Evolutionary conservation across 2,888 invertebrate species (phyloP).

Genomic region (Lysandra coridon): DNA sequence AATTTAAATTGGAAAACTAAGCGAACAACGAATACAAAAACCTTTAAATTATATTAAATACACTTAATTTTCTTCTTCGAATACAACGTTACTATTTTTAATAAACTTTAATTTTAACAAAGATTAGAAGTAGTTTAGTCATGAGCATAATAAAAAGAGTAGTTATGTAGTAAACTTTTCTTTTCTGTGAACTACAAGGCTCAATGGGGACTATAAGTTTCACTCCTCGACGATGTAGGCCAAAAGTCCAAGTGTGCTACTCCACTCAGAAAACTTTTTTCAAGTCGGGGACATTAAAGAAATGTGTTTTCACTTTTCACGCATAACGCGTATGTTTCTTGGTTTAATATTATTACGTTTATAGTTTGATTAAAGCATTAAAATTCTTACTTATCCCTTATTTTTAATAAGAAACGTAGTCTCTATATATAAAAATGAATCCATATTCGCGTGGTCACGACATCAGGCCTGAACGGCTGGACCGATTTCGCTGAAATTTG

Average conservation of each 20-base stretch:
- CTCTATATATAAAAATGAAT: too few species aligned
- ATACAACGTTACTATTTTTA: too few species aligned
- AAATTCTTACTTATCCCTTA: background rate
- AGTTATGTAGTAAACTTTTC: background rate
- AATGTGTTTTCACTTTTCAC: background rate
- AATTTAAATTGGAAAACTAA: too few species aligned
- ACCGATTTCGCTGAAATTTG: too few species aligned
- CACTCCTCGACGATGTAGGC: conserved; percentile 9
- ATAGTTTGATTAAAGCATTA: background rate
- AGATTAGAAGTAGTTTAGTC: too few species aligned
- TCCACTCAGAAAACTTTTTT: conserved; percentile 7
- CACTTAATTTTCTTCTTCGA: too few species aligned
- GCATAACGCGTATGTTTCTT: background rate
- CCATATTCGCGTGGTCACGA: too few species aligned
- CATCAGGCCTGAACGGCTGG: too few species aligned
- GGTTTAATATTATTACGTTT: background rate
- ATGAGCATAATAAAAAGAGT: background rate
- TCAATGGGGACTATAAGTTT: conserved; percentile 2
- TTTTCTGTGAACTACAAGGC: background rate
- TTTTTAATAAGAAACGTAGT: too few species aligned
- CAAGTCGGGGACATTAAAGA: background rate
- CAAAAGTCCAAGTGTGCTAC: background rate
- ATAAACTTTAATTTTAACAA: too few species aligned
- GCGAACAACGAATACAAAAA: too few species aligned
- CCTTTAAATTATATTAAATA: too few species aligned